phyloP scores from a whole-genome alignment of 2,797 vertebrate species.

The Chaunax sp. region DNA sequence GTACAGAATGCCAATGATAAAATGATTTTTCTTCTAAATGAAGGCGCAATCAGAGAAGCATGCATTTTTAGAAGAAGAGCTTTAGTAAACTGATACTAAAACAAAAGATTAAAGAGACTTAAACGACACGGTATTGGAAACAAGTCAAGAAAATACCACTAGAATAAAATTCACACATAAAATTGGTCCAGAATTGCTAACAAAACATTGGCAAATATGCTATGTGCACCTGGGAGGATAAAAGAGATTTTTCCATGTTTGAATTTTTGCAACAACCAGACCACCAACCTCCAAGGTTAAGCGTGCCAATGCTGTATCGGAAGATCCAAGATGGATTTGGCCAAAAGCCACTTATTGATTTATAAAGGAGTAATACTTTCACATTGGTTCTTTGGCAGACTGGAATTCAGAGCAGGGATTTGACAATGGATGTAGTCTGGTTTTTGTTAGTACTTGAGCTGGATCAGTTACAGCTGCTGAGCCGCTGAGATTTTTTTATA shows the following conservation, averaged over 20 bases:
- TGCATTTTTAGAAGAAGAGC: no score
- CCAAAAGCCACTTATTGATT: constrained; percentile 11
- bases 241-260: constrained; percentile 20
- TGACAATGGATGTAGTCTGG: not conserved
- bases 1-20: not conserved
- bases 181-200: not conserved
- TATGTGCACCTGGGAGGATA: constrained; percentile 3
- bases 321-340: constrained; percentile 6
- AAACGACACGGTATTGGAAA: not conserved
- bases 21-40: no score
- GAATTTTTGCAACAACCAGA: constrained; percentile 9
- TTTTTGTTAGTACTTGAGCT: constrained; percentile 5
- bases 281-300: not conserved
- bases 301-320: not conserved
- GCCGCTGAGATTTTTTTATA: not conserved
- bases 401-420: constrained; percentile 5
- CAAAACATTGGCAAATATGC: not conserved
- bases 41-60: no score
- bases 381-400: constrained; percentile 5
- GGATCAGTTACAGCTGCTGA: constrained; percentile 19
- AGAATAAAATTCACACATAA: not conserved
- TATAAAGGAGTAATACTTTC: constrained; percentile 4
- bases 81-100: not conserved
- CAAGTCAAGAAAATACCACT: not conserved
- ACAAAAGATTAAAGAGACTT: no score